phyloP scores from a whole-genome alignment of 2,888 invertebrate species.

The Nephrotoma appendiculata region DNA sequence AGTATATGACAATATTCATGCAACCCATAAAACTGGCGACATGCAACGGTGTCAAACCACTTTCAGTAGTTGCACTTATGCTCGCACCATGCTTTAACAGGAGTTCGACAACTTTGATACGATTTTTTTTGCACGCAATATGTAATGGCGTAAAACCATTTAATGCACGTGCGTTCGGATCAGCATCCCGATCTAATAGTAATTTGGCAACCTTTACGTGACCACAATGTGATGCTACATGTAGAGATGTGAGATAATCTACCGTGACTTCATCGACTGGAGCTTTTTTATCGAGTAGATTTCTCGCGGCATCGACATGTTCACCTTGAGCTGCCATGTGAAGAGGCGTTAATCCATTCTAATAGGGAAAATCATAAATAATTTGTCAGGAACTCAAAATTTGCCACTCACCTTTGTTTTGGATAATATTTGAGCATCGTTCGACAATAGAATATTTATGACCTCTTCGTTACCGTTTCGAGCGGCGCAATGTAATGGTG shows the following conservation, averaged over 20 bases:
- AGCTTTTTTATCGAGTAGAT: conserved; percentile 82
- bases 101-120: conserved; percentile 90
- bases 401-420: conserved; percentile 68
- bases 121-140: conserved; percentile 97
- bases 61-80: conserved; percentile 54
- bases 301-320: conserved; percentile 90
- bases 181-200: conserved; percentile 85
- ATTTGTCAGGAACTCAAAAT: neutral
- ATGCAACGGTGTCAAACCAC: conserved; percentile 89
- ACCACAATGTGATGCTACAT: conserved; percentile 90
- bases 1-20: conserved; percentile 95
- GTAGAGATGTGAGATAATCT: conserved; percentile 92
- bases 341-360: conserved; percentile 87
- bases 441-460: conserved; percentile 74
- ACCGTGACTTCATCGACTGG: conserved; percentile 99
- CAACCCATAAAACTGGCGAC: conserved; percentile 99
- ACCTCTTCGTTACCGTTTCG: conserved; percentile 93
- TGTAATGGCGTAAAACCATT: conserved; percentile 98
- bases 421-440: conserved; percentile 83
- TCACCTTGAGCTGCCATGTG: conserved; percentile 99
- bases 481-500: conserved; percentile 93
- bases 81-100: conserved; percentile 90
- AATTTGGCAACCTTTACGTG: conserved; percentile 88
- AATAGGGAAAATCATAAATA: conserved; percentile 14
- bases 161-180: conserved; percentile 88